Conservation (phyloP, 2,888 invertebrate genomes). For the Megaustenia siamemsis region DNA sequence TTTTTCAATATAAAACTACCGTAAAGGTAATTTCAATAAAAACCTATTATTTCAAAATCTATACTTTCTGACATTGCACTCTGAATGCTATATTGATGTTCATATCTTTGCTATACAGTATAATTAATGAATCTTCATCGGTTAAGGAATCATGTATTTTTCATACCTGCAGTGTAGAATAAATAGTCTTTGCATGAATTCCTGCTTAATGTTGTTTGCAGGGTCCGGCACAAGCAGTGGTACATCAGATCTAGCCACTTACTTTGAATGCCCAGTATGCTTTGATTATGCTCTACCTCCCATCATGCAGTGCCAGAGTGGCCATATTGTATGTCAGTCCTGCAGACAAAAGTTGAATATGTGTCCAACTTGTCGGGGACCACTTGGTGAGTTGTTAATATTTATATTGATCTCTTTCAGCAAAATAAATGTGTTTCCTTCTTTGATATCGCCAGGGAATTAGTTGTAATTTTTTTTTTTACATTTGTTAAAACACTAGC, state of each 20-base stretch:
- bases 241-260: conserved; percentile 77
- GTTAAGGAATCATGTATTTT: too few species aligned
- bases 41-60: too few species aligned
- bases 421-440: too few species aligned
- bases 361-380: conserved; percentile 98
- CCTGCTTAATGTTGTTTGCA: not conserved
- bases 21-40: too few species aligned
- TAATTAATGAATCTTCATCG: not conserved
- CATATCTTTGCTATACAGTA: too few species aligned
- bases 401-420: not conserved
- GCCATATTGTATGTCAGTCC: conserved; percentile 97
- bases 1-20: too few species aligned
- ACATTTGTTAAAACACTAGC: too few species aligned
- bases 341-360: conserved; percentile 97
- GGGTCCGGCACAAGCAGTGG: conserved; percentile 61
- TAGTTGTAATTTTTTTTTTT: too few species aligned
- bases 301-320: conserved; percentile 98
- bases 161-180: too few species aligned
- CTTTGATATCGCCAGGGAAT: too few species aligned
- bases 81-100: too few species aligned
- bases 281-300: conserved; percentile 99
- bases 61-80: too few species aligned
- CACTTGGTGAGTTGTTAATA: conserved; percentile 83
- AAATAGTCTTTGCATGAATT: not conserved
- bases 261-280: conserved; percentile 88